Base-by-base conservation (phyloP, 2,888 invertebrate genomes). In the Ceramica pisi region DNA sequence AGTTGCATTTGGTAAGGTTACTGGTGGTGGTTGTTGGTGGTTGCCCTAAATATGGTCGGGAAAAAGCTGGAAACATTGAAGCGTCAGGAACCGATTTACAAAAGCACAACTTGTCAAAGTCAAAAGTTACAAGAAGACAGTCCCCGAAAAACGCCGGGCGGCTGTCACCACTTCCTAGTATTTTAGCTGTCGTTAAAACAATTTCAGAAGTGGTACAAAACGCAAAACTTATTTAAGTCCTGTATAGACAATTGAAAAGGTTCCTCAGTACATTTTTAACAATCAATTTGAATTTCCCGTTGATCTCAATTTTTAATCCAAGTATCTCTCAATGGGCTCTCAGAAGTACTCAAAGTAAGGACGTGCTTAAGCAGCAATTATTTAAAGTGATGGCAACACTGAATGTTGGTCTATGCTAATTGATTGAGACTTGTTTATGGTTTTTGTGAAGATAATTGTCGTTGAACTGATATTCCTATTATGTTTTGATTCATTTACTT, bases 271-370 rank as follows among this genome's bases (percentile, higher is more conserved):
- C 12, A 75, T 59, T 68, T 48, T 6, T 44, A 60, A 60, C 4
- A 57, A 48, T 48, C 19, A 63, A 63, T 59, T 4, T 5, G 31
- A 78, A 59, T 60, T 60, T 53, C 48, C 23, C 2, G 12, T 71
- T 51, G 51, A 53, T 44, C 35, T 63, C 1, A 14, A 63, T 63
- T 71, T 78, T 71, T 26, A 59, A 78, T 78, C 41, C 2, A 44
- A 78, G 79, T 21, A 60, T 51, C 59, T 14, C 48, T 75, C 19
- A 12, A 62, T 46, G 26, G 21, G 21, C 26, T 21, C 53, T 72
- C 14, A 6, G 23, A 21, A 59, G 31, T 41, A 41, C 41, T 41
- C 53, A 21, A n/a, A 16, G 10, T 48, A 23, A 59, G 64, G 35
- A 21, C 6, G 14, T 56, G 6, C 19, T 50, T 35, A 26, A 60